Conservation (phyloP, 2,888 invertebrate species). For the Anthrax anthrax region DNA sequence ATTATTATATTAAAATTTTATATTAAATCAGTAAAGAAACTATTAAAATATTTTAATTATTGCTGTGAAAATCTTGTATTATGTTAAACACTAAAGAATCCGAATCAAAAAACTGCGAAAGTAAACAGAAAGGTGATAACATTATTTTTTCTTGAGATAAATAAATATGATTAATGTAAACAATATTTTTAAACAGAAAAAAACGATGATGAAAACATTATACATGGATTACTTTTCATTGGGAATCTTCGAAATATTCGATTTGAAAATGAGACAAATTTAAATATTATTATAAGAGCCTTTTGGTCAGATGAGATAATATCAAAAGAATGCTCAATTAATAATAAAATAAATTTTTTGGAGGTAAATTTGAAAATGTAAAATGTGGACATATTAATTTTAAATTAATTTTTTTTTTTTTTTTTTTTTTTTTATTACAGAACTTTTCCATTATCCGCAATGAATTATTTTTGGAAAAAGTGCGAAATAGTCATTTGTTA, state of each 20-base stretch:
- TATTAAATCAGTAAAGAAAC: no score
- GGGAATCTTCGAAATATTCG: conserved; percentile 20
- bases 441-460: conserved; percentile 41
- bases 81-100: no score
- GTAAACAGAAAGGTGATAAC: no score
- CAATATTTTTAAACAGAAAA: no score
- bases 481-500: conserved; percentile 41
- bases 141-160: no score
- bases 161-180: no score
- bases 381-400: no score
- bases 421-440: conserved; percentile 26
- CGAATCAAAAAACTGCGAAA: no score
- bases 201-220: not conserved
- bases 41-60: no score
- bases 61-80: no score
- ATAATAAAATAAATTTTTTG: not conserved
- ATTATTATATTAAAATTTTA: no score
- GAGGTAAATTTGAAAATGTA: no score
- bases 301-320: not conserved
- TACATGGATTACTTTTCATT: conserved; percentile 25
- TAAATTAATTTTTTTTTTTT: conserved; percentile 4
- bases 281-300: not conserved
- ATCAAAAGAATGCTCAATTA: not conserved
- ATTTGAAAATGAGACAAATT: not conserved
- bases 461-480: conserved; percentile 38